Evolutionary conservation across 2,113 vertebrate genomes (phyloP), one percentile per base, ranked within the genome.

Genomic region (Tor tambroides): DNA sequence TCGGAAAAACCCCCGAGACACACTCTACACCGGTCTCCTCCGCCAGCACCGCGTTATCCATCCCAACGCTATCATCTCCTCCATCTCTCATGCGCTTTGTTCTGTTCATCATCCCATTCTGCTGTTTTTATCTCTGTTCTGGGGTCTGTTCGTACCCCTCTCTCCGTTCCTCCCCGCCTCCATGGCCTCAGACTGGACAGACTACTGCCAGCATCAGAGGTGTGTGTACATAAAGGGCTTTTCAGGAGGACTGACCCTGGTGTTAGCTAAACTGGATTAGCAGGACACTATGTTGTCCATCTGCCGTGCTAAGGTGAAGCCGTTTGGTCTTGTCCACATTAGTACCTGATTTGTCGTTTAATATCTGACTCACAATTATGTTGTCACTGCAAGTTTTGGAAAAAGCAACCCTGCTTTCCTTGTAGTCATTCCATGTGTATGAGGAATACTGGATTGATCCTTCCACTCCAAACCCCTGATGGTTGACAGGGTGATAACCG

Each of bases 71-170:
- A 83, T 83, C 80, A 17, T 46, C 85, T 35, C 69, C 26, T 30
- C 54, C 85, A 63, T 72, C 61, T 51, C 76, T 41, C 51, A 1
- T 76, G 43, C 43, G 63, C 81, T 86, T 61, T 69, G 54, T 63
- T 82, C 81, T 82, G 49, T 75, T 81, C 21, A 63, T 85, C 84
- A 43, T 78, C 41, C 54, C 38, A 28, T 54, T 59, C 77, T 30
- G 30, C 11, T 59, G 59, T 86, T 86, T 86, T 79, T 67, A 86
- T 69, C 85, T 80, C 77, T 71, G 41, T 56, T 35, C 77, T 54
- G 41, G 21, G 43, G 19, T 54, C 63, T 46, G 59, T 54, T 49
- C 32, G 14, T 78, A 79, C 35, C 61, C 26, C 23, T 77, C 17
- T 79, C 26, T 79, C 75, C 30, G 76, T 67, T 61, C 15, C 84